Percentiles rank a stretch among this genome's conserved stretches.
Conservation (phyloP, 2,113 vertebrate genomes). For the Channa argus region DNA sequence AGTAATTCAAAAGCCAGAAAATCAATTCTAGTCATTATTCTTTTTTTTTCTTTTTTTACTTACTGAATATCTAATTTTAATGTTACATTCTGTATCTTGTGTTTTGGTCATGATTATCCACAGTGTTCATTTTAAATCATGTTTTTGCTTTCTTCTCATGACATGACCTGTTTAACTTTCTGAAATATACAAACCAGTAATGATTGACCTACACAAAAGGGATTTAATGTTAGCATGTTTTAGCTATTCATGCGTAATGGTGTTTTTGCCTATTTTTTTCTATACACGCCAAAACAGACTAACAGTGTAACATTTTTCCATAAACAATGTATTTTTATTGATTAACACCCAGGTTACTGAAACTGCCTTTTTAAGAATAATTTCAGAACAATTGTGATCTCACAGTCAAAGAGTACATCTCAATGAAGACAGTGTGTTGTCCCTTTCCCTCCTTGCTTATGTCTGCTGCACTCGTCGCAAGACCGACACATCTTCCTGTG, state of each 20-base stretch:
- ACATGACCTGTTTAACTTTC: background rate
- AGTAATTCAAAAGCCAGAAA: background rate
- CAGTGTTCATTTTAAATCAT: conserved; percentile 7
- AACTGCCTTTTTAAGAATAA: conserved; percentile 29
- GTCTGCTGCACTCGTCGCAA: conserved; percentile 29
- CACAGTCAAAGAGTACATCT: background rate
- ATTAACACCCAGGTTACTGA: conserved; percentile 26
- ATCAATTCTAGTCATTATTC: background rate
- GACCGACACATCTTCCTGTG: background rate
- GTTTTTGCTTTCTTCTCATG: conserved; percentile 3
- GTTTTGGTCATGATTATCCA: background rate
- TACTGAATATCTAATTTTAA: background rate
- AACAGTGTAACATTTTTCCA: background rate
- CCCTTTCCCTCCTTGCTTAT: conserved; percentile 18
- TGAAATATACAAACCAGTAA: background rate
- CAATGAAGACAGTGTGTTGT: conserved; percentile 1
- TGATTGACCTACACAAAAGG: conserved; percentile 22
- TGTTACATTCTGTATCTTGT: background rate
- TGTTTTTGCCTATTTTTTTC: background rate
- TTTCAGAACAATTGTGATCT: conserved; percentile 9
- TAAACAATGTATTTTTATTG: background rate
- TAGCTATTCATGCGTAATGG: background rate
- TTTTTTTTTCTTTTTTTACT: background rate
- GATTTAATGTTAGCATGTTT: conserved; percentile 30
- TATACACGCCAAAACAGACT: background rate